Conservation (phyloP, 2,797 vertebrate genomes). For the Gymnodraco acuticeps region DNA sequence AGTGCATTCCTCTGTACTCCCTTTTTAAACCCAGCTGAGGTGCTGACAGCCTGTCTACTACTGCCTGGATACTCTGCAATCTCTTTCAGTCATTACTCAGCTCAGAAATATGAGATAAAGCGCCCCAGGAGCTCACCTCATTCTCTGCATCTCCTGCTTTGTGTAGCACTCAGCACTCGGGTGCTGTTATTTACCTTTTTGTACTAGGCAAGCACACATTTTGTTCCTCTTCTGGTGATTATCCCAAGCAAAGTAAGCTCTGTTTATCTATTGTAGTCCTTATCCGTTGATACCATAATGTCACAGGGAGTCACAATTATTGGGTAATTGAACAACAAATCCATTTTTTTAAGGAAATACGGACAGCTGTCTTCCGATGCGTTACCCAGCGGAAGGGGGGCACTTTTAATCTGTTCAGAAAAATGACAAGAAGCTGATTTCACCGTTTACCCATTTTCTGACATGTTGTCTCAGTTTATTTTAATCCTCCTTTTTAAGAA, state of each 20-base stretch:
- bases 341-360: constrained; percentile 30
- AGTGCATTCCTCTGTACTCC: constrained; percentile 51
- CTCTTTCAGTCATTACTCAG: constrained; percentile 69
- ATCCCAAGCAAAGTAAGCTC: constrained; percentile 18
- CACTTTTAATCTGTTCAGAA: constrained; percentile 12
- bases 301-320: background rate
- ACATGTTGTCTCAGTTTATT: constrained; percentile 4
- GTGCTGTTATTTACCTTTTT: constrained; percentile 34
- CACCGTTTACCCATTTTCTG: constrained; percentile 2
- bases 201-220: constrained; percentile 20
- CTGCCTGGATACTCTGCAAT: constrained; percentile 47
- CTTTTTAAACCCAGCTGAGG: constrained; percentile 41
- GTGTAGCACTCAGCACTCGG: constrained; percentile 10
- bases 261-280: background rate
- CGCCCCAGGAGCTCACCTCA: constrained; percentile 57
- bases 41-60: constrained; percentile 61
- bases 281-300: constrained; percentile 1
- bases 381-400: constrained; percentile 7
- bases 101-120: constrained; percentile 69
- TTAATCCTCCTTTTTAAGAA: background rate
- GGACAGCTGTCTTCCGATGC: constrained; percentile 3
- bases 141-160: constrained; percentile 32
- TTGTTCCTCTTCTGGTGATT: constrained; percentile 27
- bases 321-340: constrained; percentile 39
- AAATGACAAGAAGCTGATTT: background rate